Conservation (phyloP, 1,140 invertebrate species). For the Piezodorus guildinii region DNA sequence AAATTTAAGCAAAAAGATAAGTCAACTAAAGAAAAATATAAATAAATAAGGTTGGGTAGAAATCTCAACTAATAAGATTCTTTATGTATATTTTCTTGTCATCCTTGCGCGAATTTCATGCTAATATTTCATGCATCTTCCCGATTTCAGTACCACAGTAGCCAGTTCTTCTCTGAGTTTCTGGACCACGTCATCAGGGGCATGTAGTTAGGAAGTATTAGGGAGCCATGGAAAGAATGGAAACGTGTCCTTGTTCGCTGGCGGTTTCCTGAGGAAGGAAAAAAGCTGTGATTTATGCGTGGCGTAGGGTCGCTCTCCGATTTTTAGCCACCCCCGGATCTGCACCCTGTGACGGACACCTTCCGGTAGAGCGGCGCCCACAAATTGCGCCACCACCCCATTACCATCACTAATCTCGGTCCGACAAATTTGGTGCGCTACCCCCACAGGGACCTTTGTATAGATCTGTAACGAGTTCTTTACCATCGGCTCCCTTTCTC, state of each 20-base stretch:
- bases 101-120: no score
- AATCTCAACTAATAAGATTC: no score
- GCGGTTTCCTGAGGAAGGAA: constrained; percentile 6
- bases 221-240: neutral
- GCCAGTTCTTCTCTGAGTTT: neutral
- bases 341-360: neutral
- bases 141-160: neutral
- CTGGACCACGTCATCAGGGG: neutral
- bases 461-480: constrained; percentile 2
- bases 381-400: constrained; percentile 5
- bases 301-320: neutral
- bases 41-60: no score
- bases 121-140: no score
- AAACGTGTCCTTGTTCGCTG: neutral
- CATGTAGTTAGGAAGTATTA: constrained; percentile 5
- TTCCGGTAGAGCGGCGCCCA: neutral
- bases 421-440: neutral
- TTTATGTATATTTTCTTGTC: no score
- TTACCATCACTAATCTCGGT: constrained; percentile 2
- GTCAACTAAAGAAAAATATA: no score
- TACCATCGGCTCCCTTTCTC: neutral
- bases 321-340: constrained; percentile 2
- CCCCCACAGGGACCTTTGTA: neutral
- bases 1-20: no score
- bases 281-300: constrained; percentile 2